Evolutionary conservation across 2,797 vertebrate genomes (phyloP), one percentile per base, ranked within the genome.

Genomic region (Brachymystax lenok): DNA sequence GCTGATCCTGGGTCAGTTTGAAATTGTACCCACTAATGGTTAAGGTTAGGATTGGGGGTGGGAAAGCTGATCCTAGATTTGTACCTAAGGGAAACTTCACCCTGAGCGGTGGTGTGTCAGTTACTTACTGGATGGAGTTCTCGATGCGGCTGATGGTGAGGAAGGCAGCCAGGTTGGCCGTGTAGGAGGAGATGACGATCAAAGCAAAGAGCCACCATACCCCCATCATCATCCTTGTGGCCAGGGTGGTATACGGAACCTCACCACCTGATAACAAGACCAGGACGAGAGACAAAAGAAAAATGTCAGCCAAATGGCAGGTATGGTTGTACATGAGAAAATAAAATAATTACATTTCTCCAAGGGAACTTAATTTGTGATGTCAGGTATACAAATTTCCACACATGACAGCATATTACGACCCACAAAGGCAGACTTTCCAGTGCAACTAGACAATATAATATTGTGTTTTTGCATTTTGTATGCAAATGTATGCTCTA

Each of bases 121-220:
- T 27, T 56, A 86, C 98, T 99, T 96, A 99, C 98, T 98, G 97
- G 88, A 99, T 99, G 84, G 98, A 98, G 92, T 95, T 99, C 92
- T 99, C 98, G 59, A 99, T 99, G 82, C 97, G 97, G 5, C 97
- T 96, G 91, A 99, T 97, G 85, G 98, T 99, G 86, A 99, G 97
- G 88, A 99, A 99, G 76, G 98, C 98, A 35, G 98, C 98, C 35
- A 99, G 95, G 88, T 99, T 99, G 79, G 98, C 98, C 0, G 98
- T 99, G 83, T 99, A 99, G 14, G 98, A 99, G 52, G 98, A 99
- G 90, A 99, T 98, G 88, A 99, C 98, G 71, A 99, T 99, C 80
- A 99, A 92, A 76, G 98, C 98, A 85, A 99, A 99, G 76, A 99
- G 95, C 98, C 98, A 99, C 98, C 98, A 99, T 61, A 98, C 94